Evolutionary conservation across 1,140 invertebrate genomes (phyloP).

Genomic region (Hypsibius dujardini): DNA sequence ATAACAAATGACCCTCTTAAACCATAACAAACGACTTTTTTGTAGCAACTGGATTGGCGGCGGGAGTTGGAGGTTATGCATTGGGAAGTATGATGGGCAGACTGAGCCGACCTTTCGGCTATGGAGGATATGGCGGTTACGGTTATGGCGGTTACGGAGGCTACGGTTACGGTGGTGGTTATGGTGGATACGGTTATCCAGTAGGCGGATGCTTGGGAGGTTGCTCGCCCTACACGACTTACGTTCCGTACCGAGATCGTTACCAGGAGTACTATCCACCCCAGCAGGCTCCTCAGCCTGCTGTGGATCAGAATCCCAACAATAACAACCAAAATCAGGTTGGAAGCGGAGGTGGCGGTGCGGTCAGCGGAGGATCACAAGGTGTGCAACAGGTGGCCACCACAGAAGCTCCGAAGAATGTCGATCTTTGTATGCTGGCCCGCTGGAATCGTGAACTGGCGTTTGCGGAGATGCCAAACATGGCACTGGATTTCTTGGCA

Average conservation of each 20-base stretch:
- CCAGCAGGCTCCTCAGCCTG: not conserved
- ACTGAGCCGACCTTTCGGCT: not conserved
- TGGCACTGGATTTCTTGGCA: slow-evolving; percentile 6
- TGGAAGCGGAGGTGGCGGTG: not conserved
- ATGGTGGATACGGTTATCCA: not conserved
- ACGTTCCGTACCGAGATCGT: slow-evolving; percentile 14
- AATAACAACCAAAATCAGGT: not conserved
- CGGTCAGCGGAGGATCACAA: not conserved
- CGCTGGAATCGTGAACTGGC: slow-evolving; percentile 12
- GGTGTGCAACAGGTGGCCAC: no score
- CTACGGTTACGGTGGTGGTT: not conserved
- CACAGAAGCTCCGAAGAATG: not conserved
- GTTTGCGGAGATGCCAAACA: slow-evolving; percentile 7
- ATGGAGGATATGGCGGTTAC: not conserved
- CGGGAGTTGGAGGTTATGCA: not conserved
- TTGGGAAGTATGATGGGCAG: not conserved
- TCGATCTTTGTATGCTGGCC: slow-evolving; percentile 15
- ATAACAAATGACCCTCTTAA: no score
- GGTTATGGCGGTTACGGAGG: not conserved
- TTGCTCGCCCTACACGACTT: not conserved
- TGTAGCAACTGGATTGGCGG: not conserved
- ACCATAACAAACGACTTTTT: no score
- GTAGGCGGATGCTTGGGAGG: not conserved
- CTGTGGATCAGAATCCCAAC: not conserved
- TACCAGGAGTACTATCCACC: not conserved